Conservation (phyloP, 2,888 invertebrate species). For the Acanthosoma haemorrhoidale region DNA sequence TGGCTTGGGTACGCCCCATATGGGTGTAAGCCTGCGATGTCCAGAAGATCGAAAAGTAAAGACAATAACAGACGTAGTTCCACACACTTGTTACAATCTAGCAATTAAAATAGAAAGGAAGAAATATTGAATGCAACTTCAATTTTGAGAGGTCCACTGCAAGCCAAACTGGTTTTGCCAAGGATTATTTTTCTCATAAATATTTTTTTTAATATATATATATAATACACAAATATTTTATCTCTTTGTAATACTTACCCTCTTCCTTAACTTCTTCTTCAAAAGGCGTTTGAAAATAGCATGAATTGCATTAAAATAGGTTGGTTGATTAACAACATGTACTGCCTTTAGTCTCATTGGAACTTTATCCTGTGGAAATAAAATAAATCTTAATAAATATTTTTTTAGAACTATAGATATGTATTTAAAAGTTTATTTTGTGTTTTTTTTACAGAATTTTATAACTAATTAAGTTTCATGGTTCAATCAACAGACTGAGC, state of each 20-base stretch:
- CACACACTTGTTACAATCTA: no score
- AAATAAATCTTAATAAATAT: background rate
- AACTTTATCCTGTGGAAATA: constrained; percentile 45
- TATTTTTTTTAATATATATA: background rate
- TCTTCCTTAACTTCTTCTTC: constrained; percentile 40
- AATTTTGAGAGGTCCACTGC: no score
- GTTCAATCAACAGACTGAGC: no score
- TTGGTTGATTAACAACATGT: constrained; percentile 50
- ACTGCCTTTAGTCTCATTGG: constrained; percentile 50
- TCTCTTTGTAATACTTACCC: constrained; percentile 34
- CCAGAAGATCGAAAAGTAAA: no score
- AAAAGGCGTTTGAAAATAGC: constrained; percentile 41
- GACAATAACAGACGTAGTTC: no score
- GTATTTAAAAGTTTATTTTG: no score
- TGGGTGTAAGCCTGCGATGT: no score
- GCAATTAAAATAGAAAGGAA: no score
- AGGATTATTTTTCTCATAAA: background rate
- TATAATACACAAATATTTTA: background rate
- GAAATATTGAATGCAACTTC: no score
- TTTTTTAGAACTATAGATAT: background rate
- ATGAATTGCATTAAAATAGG: constrained; percentile 46
- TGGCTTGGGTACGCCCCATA: no score
- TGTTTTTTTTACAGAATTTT: no score
- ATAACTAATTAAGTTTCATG: no score
- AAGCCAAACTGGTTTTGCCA: background rate